Percentiles rank a stretch among this genome's conserved stretches.
Conservation (phyloP, 2,113 vertebrate genomes). For the Lophochroa leadbeateri region DNA sequence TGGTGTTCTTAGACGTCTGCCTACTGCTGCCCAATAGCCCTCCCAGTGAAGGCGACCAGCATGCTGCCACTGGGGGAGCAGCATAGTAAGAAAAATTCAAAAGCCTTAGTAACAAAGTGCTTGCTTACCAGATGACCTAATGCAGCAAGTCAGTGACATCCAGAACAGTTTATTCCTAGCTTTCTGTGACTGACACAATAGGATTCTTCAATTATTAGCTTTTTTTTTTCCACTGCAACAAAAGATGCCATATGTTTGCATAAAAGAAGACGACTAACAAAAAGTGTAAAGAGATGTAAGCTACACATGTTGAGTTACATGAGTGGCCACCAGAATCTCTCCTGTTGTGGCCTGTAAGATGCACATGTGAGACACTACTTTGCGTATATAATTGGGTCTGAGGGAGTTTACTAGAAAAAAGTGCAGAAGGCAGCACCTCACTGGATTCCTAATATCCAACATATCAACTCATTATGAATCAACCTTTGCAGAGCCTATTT, state of each 20-base stretch:
- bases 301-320: neutral
- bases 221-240: neutral
- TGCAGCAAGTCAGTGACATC: neutral
- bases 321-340: neutral
- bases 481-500: neutral
- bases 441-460: neutral
- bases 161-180: neutral
- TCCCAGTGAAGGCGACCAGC: neutral
- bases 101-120: accelerated
- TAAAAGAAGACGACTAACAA: neutral
- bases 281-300: neutral
- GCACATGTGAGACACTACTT: accelerated
- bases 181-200: neutral
- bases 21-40: neutral
- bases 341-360: neutral
- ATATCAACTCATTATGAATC: neutral
- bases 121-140: neutral
- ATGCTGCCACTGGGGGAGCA: neutral
- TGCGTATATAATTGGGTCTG: neutral
- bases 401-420: neutral
- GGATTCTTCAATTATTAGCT: neutral
- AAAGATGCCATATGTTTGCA: neutral
- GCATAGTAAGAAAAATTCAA: neutral
- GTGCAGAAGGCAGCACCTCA: neutral
- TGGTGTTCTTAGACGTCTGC: neutral